Conservation (phyloP, 2,888 invertebrate genomes). For the Hirudinaria manillensis region DNA sequence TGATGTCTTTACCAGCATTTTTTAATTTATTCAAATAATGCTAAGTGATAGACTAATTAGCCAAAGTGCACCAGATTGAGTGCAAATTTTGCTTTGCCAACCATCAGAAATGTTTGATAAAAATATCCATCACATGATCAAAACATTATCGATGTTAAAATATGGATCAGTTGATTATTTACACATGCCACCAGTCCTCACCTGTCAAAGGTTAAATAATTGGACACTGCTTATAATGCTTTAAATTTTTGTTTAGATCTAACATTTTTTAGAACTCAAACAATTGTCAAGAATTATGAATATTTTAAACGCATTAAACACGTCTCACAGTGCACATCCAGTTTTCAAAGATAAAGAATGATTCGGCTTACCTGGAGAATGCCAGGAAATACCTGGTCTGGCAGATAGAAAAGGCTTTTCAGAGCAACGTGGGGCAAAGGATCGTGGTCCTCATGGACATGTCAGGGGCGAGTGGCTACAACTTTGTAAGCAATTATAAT, state of each 20-base stretch:
- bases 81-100: too few relatives aligned
- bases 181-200: too few relatives aligned
- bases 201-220: too few relatives aligned
- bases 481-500: slow-evolving; percentile 60
- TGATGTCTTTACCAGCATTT: not conserved
- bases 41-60: not conserved
- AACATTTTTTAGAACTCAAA: too few relatives aligned
- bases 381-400: slow-evolving; percentile 75
- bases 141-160: too few relatives aligned
- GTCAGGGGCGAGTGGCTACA: slow-evolving; percentile 75
- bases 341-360: slow-evolving; percentile 74
- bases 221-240: too few relatives aligned
- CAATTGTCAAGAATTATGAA: too few relatives aligned
- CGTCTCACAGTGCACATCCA: slow-evolving; percentile 65
- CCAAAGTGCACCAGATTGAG: too few relatives aligned
- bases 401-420: slow-evolving; percentile 68
- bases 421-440: slow-evolving; percentile 60
- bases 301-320: not conserved
- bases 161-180: too few relatives aligned
- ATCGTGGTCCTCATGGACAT: slow-evolving; percentile 85
- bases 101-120: too few relatives aligned
- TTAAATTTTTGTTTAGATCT: too few relatives aligned
- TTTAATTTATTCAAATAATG: not conserved
- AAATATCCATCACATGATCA: too few relatives aligned
- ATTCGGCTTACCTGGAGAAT: slow-evolving; percentile 60